Conservation (phyloP, 2,797 vertebrate species). For the Pangasius macronema region DNA sequence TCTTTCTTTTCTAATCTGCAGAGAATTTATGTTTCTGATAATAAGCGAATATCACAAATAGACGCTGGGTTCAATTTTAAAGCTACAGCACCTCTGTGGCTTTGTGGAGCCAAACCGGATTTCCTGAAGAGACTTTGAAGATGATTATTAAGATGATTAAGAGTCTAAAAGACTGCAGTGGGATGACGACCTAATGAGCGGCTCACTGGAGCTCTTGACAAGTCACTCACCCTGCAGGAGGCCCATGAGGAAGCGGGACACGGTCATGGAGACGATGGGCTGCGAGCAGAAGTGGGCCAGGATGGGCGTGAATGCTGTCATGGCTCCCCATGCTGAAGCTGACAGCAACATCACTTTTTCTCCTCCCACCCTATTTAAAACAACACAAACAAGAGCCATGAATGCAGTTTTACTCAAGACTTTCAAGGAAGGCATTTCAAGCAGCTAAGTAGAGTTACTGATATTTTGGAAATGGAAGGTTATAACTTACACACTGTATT, state of each 20-base stretch:
- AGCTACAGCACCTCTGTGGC: background rate
- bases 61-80: background rate
- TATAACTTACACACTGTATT: background rate
- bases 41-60: background rate
- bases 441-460: background rate
- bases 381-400: background rate
- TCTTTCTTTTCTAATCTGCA: background rate
- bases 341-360: slow-evolving; percentile 93
- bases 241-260: slow-evolving; percentile 89
- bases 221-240: slow-evolving; percentile 87
- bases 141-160: background rate
- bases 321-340: slow-evolving; percentile 88
- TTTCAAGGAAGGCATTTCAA: background rate
- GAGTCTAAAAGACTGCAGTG: background rate
- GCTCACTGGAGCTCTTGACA: background rate
- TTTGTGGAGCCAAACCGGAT: background rate
- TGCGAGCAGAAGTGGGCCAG: slow-evolving; percentile 82
- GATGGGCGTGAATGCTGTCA: slow-evolving; percentile 86
- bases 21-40: background rate
- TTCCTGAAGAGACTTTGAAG: background rate
- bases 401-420: background rate
- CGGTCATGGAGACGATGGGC: slow-evolving; percentile 85
- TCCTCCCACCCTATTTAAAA: slow-evolving; percentile 85
- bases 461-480: background rate
- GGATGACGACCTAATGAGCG: background rate